Conservation (phyloP, 92 coral and sea anemone species). For the Galaxea fascicularis region DNA sequence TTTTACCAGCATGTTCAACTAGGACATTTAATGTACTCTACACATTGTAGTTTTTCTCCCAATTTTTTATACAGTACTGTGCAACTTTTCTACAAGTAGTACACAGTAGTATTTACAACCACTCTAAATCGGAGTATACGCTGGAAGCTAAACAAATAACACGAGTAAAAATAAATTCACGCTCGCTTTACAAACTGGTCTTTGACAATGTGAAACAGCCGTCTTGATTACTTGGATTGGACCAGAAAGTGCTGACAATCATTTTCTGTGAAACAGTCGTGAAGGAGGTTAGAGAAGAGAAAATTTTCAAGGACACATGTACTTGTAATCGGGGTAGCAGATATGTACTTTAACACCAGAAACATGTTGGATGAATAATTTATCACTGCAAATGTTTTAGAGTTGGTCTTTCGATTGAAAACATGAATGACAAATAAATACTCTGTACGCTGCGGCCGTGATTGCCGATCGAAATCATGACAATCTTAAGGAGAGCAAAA, state of each 20-base stretch:
- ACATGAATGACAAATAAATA: constrained; percentile 3
- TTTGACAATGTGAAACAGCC: too few relatives aligned
- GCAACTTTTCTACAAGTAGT: too few relatives aligned
- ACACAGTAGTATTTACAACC: too few relatives aligned
- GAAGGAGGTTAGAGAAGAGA: neutral
- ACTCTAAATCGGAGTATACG: too few relatives aligned
- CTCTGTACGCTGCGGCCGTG: neutral
- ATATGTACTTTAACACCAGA: neutral
- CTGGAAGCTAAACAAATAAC: too few relatives aligned
- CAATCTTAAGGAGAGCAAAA: neutral
- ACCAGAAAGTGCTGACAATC: neutral
- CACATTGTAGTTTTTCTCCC: too few relatives aligned
- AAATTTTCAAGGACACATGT: neutral
- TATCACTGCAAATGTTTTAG: constrained; percentile 11
- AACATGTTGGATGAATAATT: constrained; percentile 44
- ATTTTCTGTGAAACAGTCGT: neutral
- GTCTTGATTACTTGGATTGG: neutral
- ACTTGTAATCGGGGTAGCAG: neutral
- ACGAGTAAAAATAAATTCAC: too few relatives aligned
- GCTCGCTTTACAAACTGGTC: too few relatives aligned
- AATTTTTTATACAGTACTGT: too few relatives aligned
- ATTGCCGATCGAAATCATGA: neutral
- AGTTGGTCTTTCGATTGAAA: constrained; percentile 22
- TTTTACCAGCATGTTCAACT: too few relatives aligned
- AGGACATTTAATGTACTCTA: too few relatives aligned